Evolutionary conservation across 2,888 invertebrate species (phyloP).

Genomic region (Tineola bisselliella): DNA sequence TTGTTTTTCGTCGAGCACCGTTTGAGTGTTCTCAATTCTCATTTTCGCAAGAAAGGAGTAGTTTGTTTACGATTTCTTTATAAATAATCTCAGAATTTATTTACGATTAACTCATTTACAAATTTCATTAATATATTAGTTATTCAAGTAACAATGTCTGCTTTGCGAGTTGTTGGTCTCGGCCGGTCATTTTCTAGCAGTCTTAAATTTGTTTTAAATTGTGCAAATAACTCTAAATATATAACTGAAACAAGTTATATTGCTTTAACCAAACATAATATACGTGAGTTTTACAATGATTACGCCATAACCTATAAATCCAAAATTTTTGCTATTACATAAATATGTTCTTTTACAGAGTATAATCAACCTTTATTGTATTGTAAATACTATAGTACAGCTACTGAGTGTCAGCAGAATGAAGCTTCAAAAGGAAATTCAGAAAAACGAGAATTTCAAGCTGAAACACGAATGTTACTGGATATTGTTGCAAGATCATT

Average conservation of each 20-base stretch:
- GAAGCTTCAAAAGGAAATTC: slow-evolving; percentile 68
- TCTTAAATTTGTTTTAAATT: neutral
- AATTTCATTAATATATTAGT: neutral
- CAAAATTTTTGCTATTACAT: neutral
- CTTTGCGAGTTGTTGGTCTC: neutral
- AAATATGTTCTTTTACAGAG: neutral
- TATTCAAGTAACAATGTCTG: neutral
- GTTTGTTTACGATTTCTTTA: no score
- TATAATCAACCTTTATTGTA: neutral
- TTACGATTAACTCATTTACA: no score
- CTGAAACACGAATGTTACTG: slow-evolving; percentile 93
- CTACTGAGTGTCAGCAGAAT: slow-evolving; percentile 29
- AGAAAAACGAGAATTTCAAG: slow-evolving; percentile 91
- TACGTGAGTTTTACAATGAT: neutral
- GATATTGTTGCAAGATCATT: slow-evolving; percentile 97
- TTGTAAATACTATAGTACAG: slow-evolving; percentile 32
- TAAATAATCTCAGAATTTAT: no score
- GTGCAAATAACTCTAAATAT: neutral
- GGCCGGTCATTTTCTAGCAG: neutral
- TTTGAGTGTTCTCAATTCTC: no score
- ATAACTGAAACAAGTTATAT: neutral
- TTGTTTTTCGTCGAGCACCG: no score
- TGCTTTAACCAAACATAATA: neutral
- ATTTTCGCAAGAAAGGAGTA: no score
- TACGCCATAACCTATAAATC: neutral